Conservation (phyloP, 2,113 vertebrate genomes). For the Mustela nigripes region DNA sequence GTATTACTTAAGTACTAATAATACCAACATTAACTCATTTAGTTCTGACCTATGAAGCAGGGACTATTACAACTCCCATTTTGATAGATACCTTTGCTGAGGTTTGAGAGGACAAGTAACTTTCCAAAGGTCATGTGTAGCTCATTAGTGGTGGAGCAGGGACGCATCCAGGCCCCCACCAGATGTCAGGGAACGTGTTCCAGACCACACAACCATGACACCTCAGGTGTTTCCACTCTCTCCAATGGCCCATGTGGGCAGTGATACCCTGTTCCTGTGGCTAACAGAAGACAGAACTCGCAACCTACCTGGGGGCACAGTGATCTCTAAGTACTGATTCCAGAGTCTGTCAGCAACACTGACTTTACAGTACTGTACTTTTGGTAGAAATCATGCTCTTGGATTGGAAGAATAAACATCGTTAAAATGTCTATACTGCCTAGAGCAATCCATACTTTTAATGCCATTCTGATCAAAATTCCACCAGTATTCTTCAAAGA, state of each 20-base stretch:
- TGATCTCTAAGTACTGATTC: not conserved
- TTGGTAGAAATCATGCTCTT: not conserved
- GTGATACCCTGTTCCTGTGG: not conserved
- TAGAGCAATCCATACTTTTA: too few relatives aligned
- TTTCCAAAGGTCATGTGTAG: fast-evolving
- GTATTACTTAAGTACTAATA: not conserved
- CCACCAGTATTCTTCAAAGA: too few relatives aligned
- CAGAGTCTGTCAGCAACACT: not conserved
- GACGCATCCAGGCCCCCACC: fast-evolving
- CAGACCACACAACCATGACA: not conserved
- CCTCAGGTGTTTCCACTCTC: not conserved
- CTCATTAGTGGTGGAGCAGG: not conserved
- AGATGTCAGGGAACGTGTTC: too few relatives aligned
- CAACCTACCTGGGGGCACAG: not conserved
- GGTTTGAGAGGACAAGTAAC: not conserved
- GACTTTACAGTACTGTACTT: not conserved
- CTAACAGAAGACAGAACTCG: not conserved
- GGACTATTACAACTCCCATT: not conserved
- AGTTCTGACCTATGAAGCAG: not conserved
- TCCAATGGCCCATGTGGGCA: not conserved
- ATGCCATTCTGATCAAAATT: too few relatives aligned
- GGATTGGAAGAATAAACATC: too few relatives aligned
- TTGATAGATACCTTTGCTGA: not conserved
- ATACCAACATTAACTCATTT: not conserved
- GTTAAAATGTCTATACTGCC: too few relatives aligned